These are phyloP conservation scores for Indicator indicator DNA, from an alignment of 2,113 vertebrate species.

Conservation along the genomic window DNA sequence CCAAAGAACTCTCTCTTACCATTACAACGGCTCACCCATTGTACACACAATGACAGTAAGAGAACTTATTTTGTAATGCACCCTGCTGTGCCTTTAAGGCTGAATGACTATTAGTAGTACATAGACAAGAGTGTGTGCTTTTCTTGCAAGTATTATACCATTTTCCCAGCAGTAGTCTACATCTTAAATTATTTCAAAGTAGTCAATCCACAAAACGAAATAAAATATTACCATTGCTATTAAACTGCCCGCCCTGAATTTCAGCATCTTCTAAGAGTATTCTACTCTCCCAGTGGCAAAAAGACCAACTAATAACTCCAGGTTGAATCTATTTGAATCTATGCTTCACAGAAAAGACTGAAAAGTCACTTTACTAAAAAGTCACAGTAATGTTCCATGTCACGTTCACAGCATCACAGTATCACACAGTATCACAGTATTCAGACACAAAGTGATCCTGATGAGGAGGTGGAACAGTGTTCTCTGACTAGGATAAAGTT, in stretches of 20 bases:
- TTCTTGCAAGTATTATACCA: not conserved
- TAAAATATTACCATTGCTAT: not conserved
- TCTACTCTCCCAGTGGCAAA: not conserved
- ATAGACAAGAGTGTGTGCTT: not conserved
- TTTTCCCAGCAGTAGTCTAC: not conserved
- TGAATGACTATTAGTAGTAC: not conserved
- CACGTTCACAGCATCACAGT: not conserved
- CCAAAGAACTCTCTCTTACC: not conserved
- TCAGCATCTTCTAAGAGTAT: not conserved
- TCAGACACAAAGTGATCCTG: not conserved
- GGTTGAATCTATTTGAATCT: not conserved
- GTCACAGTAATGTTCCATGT: slow-evolving; percentile 5
- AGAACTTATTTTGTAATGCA: not conserved
- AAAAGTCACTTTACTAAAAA: slow-evolving; percentile 9
- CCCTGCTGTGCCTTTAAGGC: not conserved
- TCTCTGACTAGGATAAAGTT: not conserved
- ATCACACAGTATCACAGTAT: not conserved
- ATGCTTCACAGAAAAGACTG: not conserved
- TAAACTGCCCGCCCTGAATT: not conserved
- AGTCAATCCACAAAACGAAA: not conserved
- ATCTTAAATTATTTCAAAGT: slow-evolving; percentile 8
- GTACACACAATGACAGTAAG: not conserved
- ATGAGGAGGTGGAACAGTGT: not conserved
- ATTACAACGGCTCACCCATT: not conserved
- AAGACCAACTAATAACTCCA: not conserved